phyloP scores from a whole-genome alignment of 2,113 vertebrate species.

The Sebastes schlegelii region DNA sequence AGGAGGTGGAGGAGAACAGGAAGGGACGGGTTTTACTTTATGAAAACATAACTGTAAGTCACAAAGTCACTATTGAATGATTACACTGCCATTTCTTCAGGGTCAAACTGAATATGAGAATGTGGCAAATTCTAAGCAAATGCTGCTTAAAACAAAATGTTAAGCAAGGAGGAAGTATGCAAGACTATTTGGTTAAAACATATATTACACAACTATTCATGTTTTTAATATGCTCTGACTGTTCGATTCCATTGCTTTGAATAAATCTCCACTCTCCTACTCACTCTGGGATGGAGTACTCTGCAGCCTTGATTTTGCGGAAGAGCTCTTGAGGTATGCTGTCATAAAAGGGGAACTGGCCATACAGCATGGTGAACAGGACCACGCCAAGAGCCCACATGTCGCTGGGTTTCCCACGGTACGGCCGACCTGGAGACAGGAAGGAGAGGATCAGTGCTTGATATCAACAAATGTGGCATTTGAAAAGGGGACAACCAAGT shows the following conservation, averaged over 20 bases:
- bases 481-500: not conserved
- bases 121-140: not conserved
- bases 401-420: slow-evolving; percentile 97
- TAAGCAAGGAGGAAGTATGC: not conserved
- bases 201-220: not conserved
- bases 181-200: not conserved
- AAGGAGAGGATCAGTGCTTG: not conserved
- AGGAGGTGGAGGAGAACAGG: not conserved
- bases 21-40: not conserved
- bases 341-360: slow-evolving; percentile 99
- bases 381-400: slow-evolving; percentile 99
- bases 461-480: not conserved
- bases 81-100: not conserved
- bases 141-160: not conserved
- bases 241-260: not conserved
- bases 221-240: not conserved
- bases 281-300: slow-evolving; percentile 99
- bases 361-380: slow-evolving; percentile 99
- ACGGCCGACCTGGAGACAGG: slow-evolving; percentile 89
- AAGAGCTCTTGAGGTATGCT: slow-evolving; percentile 99
- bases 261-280: slow-evolving; percentile 66
- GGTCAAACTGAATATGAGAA: not conserved
- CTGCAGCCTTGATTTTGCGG: slow-evolving; percentile 99
- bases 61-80: not conserved
- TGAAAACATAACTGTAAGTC: not conserved